phyloP scores from a whole-genome alignment of 2,888 invertebrate species.

The Aromia moschata region DNA sequence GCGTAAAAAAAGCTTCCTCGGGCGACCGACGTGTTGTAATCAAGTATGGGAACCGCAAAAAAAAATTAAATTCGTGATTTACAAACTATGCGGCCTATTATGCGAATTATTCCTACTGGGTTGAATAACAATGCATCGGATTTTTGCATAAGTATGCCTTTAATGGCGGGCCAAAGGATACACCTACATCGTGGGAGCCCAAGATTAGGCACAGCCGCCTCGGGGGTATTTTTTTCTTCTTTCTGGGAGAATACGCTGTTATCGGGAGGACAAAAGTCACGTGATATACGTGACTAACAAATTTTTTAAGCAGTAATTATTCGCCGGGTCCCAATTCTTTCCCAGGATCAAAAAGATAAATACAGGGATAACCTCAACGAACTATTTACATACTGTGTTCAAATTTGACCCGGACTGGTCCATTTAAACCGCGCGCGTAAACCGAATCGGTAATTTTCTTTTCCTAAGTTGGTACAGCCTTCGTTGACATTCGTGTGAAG shows the following conservation, averaged over 20 bases:
- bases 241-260: not conserved
- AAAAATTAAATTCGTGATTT: slow-evolving; percentile 21
- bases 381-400: too few species aligned
- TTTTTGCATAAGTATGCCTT: slow-evolving; percentile 19
- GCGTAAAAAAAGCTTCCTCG: slow-evolving; percentile 12
- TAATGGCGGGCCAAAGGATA: slow-evolving; percentile 8
- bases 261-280: not conserved
- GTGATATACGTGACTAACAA: too few species aligned
- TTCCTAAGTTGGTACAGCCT: too few species aligned
- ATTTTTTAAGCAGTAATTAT: too few species aligned
- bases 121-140: slow-evolving; percentile 14
- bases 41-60: slow-evolving; percentile 23
- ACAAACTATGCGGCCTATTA: slow-evolving; percentile 18
- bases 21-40: slow-evolving; percentile 15
- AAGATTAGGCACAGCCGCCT: not conserved
- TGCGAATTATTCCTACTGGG: slow-evolving; percentile 10
- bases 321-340: too few species aligned
- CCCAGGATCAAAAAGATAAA: too few species aligned
- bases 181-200: slow-evolving; percentile 25
- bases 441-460: too few species aligned
- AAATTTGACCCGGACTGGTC: too few species aligned
- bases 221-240: not conserved
- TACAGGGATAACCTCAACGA: too few species aligned
- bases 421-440: too few species aligned
- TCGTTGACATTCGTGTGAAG: too few species aligned